phyloP scores from a whole-genome alignment of 2,888 invertebrate genomes.

The Heliconius hortense region DNA sequence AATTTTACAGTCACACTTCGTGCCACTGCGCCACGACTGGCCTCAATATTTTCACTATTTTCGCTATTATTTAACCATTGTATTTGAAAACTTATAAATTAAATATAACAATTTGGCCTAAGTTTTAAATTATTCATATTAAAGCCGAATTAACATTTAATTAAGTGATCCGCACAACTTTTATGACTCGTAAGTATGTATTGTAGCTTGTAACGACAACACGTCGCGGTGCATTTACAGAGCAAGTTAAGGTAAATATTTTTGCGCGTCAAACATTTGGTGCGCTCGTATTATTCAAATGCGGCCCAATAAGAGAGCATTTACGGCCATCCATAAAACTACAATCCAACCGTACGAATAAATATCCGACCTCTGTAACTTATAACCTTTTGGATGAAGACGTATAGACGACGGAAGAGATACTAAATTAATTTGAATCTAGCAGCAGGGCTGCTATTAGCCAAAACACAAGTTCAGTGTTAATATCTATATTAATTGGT shows the following conservation, averaged over 20 bases:
- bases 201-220: neutral
- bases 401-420: conserved; percentile 41
- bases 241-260: conserved; percentile 67
- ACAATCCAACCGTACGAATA: conserved; percentile 79
- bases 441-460: too few relatives aligned
- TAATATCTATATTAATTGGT: too few relatives aligned
- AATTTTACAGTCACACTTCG: neutral
- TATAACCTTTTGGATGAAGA: conserved; percentile 43
- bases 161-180: conserved; percentile 29
- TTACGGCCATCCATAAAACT: conserved; percentile 78
- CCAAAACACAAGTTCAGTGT: too few relatives aligned
- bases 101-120: too few relatives aligned
- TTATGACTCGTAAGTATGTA: conserved; percentile 33
- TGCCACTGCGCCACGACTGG: too few relatives aligned
- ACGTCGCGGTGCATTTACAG: conserved; percentile 31
- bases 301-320: conserved; percentile 76
- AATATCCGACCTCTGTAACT: conserved; percentile 78
- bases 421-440: neutral
- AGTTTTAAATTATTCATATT: too few relatives aligned
- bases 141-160: conserved; percentile 12
- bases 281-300: conserved; percentile 78
- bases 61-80: too few relatives aligned
- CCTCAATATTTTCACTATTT: too few relatives aligned
- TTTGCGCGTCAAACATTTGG: conserved; percentile 68
- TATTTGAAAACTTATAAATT: too few relatives aligned